Conservation (phyloP, 2,113 vertebrate species). For the Eupsittula cactorum region DNA sequence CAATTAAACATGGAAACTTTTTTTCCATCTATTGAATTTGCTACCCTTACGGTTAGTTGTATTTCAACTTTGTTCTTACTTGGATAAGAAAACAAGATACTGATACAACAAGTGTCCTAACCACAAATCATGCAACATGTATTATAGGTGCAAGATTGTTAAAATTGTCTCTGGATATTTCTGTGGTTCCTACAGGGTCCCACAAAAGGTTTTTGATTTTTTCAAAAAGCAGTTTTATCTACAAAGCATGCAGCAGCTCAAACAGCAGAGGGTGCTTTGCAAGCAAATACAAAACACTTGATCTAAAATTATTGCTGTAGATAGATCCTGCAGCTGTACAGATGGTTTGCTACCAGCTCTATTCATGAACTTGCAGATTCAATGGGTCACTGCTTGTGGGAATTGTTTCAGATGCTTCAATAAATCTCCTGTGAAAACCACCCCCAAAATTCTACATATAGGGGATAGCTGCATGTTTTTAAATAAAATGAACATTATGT, state of each 20-base stretch:
- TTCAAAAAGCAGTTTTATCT: constrained; percentile 3
- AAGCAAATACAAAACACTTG: constrained; percentile 58
- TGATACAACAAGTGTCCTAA: not conserved
- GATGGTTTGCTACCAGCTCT: constrained; percentile 38
- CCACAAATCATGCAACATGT: not conserved
- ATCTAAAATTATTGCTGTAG: constrained; percentile 47
- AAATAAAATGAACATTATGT: constrained; percentile 59
- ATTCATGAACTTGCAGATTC: constrained; percentile 37
- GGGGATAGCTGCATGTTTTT: constrained; percentile 34
- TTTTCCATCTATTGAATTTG: not conserved
- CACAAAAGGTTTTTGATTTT: not conserved
- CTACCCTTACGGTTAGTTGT: not conserved
- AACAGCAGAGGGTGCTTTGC: constrained; percentile 66
- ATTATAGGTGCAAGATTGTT: not conserved
- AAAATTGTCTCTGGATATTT: not conserved
- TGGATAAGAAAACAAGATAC: not conserved
- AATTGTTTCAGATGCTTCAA: constrained; percentile 35
- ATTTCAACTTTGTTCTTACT: not conserved
- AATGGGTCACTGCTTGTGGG: constrained; percentile 27
- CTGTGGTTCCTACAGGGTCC: not conserved
- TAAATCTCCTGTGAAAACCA: constrained; percentile 47
- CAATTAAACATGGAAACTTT: not conserved
- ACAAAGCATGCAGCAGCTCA: constrained; percentile 32
- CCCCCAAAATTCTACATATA: constrained; percentile 32
- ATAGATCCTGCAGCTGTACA: constrained; percentile 23